phyloP scores from a whole-genome alignment of 2,113 vertebrate genomes.

The Vimba vimba region DNA sequence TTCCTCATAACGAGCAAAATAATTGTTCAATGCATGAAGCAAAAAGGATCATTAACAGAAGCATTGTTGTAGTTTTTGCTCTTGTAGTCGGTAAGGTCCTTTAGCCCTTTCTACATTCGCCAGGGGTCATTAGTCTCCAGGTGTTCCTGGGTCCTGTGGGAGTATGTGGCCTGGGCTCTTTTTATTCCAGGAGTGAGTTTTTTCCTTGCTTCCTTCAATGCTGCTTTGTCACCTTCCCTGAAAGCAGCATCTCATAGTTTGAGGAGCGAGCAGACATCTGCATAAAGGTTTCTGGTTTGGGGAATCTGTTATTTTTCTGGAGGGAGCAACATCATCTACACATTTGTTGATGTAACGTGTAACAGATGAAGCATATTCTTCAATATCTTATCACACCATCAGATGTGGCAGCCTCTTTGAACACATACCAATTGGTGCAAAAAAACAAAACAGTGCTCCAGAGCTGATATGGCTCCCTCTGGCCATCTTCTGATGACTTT shows the following conservation, averaged over 20 bases:
- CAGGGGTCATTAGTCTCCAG: too few species aligned
- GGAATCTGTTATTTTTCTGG: not conserved
- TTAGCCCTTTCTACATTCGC: too few species aligned
- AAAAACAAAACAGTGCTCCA: not conserved
- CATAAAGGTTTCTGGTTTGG: not conserved
- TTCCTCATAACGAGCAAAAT: too few species aligned
- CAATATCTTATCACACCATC: not conserved
- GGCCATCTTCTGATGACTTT: not conserved
- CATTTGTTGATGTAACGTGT: not conserved
- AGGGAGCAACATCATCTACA: not conserved
- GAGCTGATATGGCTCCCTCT: not conserved
- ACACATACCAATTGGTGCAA: not conserved
- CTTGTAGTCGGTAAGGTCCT: too few species aligned
- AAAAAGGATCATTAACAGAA: too few species aligned
- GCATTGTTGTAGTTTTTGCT: too few species aligned
- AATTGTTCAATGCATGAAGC: too few species aligned
- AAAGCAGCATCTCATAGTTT: not conserved
- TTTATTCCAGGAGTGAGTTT: not conserved
- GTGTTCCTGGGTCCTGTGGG: not conserved
- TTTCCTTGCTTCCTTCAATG: not conserved
- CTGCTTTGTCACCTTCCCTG: not conserved
- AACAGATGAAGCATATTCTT: not conserved
- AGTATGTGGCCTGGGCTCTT: not conserved
- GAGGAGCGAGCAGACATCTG: not conserved
- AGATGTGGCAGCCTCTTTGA: not conserved